Base-by-base conservation (phyloP, 2,888 invertebrate genomes). In the Heteromyza rotundicornis region DNA sequence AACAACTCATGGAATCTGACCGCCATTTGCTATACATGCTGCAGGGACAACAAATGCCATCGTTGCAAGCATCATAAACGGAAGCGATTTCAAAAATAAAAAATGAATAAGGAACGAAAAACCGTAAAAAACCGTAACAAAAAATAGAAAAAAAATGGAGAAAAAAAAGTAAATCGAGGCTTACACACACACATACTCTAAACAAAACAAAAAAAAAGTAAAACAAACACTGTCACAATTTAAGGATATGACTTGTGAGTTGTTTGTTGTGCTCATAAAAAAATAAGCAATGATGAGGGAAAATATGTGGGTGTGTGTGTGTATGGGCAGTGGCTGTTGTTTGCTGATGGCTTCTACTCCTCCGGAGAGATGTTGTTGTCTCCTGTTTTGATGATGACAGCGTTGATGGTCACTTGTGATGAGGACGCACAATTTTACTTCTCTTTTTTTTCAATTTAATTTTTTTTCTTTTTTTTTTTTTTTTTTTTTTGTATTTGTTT, bases 221-320 rank as follows among this genome's bases (percentile, higher is more conserved):
- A 40, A 40, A 40, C 40, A 40, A 40, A 40, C 40, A 40, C 14
- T 40, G 40, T 40, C 40, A 40, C 40, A 40, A 40, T 40, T 40
- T 40, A 40, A 40, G 40, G 40, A 40, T 40, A 40, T 40, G 40
- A 40, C 40, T 40, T 40, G 40, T n/a, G 40, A 40, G 40, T 40
- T 40, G 40, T 7, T 40, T 40, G 40, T 40, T 40, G 32, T 32
- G 32, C 32, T 32, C 32, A 32, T 32, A 32, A 32, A 32, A 32
- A 32, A 32, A 8, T 8, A 32, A 5, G 12, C 32, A 32, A 32
- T 32, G 32, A 32, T 32, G 32, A 32, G 12, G 32, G 12, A 32
- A 32, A 12, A 12, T 32, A 8, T 5, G 12, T 32, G 32, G 32
- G 7, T 32, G 32, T 8, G 32, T 5, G 12, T 32, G 32, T 32